These are phyloP conservation scores for Polyommatus icarus DNA, from an alignment of 2,888 invertebrate genomes.

Conservation along the genomic window DNA sequence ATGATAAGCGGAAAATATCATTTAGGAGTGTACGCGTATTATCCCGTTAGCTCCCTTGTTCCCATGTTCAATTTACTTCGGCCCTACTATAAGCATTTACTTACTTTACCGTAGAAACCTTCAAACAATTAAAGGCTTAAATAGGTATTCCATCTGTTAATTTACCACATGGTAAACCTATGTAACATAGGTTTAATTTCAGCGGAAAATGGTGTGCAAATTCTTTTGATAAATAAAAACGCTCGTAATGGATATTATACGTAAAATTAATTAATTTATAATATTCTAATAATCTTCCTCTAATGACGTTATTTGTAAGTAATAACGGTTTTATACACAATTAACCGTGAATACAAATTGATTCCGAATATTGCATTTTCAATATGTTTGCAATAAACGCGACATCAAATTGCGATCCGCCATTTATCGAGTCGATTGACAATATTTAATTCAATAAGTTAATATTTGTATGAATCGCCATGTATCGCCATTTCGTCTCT, in stretches of 20 bases:
- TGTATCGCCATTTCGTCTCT: constrained; percentile 19
- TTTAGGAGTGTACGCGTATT: constrained; percentile 12
- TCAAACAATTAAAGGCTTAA: no score
- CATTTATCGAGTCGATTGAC: not conserved
- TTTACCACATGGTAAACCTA: no score
- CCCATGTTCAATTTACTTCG: constrained; percentile 48
- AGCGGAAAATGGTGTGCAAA: not conserved
- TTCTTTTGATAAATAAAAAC: not conserved
- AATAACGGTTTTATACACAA: not conserved
- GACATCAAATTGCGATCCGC: not conserved
- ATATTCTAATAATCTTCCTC: not conserved
- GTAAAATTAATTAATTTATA: not conserved
- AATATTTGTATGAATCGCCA: constrained; percentile 26
- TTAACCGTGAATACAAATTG: not conserved
- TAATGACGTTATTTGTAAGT: not conserved
- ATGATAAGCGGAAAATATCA: constrained; percentile 59
- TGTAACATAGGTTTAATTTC: not conserved
- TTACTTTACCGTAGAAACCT: not conserved
- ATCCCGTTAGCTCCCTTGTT: constrained; percentile 3
- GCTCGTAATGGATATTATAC: not conserved
- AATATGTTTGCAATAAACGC: not conserved
- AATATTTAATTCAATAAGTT: constrained; percentile 18
- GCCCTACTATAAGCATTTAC: not conserved
- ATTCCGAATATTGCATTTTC: constrained; percentile 7
- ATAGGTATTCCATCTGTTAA: no score